Evolutionary conservation across 2,113 vertebrate genomes (phyloP).

Genomic region (Petromus typicus): DNA sequence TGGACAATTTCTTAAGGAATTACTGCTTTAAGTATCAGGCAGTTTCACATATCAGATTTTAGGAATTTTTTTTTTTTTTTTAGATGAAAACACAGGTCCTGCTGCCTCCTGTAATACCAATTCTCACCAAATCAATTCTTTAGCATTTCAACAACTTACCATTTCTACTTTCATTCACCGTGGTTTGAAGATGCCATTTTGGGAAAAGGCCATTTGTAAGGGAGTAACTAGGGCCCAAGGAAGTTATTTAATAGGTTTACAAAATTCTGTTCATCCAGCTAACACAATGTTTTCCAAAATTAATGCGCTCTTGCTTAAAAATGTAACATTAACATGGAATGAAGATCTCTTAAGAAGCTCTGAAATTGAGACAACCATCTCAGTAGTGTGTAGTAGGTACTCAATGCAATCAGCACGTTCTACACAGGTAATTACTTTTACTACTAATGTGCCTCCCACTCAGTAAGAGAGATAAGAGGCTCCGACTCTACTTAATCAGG

Average conservation of each 20-base stretch:
- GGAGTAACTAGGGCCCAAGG: constrained; percentile 43
- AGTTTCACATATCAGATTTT: constrained; percentile 13
- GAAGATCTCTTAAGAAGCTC: constrained; percentile 81
- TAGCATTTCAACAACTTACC: background rate
- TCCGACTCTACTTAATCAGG: constrained; percentile 93
- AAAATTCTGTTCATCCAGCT: background rate
- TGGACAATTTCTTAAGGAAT: constrained; percentile 65
- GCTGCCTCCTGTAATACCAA: background rate
- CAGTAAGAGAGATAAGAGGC: constrained; percentile 89
- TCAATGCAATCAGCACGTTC: constrained; percentile 89
- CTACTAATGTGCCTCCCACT: constrained; percentile 94
- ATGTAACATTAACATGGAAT: constrained; percentile 83
- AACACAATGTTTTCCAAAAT: constrained; percentile 75
- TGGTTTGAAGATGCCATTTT: background rate
- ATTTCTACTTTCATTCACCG: background rate
- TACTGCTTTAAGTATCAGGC: constrained; percentile 8
- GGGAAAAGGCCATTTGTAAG: constrained; percentile 58
- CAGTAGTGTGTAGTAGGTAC: constrained; percentile 87
- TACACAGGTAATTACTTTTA: constrained; percentile 95
- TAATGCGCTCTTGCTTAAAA: constrained; percentile 82
- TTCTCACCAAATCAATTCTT: constrained; percentile 49
- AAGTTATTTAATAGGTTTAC: constrained; percentile 72
- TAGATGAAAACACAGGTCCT: constrained; percentile 38
- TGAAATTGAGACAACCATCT: constrained; percentile 82
- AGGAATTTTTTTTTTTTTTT: constrained; percentile 53